Conservation (phyloP, 2,888 invertebrate species). For the Megalurothrips usitatus region DNA sequence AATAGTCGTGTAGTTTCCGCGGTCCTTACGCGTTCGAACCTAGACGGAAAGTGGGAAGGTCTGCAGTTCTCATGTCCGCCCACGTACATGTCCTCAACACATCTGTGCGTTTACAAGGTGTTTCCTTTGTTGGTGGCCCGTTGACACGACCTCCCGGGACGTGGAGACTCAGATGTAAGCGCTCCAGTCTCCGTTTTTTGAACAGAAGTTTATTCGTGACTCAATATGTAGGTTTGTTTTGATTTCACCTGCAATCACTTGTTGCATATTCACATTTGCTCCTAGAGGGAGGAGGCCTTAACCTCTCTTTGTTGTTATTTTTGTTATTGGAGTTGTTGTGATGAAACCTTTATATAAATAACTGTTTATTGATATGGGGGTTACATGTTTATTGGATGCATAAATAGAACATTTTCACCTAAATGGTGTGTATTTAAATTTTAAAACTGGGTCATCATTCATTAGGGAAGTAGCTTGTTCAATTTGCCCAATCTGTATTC, state of each 20-base stretch:
- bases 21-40: neutral
- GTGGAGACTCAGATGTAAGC: neutral
- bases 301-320: neutral
- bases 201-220: neutral
- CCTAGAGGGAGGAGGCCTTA: neutral
- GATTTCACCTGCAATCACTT: neutral
- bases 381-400: neutral
- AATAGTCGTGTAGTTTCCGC: neutral
- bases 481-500: neutral
- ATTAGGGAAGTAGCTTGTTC: neutral
- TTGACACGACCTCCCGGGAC: neutral
- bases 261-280: neutral
- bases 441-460: neutral
- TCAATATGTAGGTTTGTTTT: neutral
- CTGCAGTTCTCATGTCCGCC: neutral
- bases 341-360: neutral
- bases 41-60: too few species aligned
- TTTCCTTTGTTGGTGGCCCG: neutral
- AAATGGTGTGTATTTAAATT: neutral
- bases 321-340: neutral
- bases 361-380: neutral
- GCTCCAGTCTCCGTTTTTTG: neutral
- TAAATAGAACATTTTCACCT: neutral
- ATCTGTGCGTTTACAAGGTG: neutral
- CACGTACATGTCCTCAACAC: neutral